Percentiles rank a stretch among this genome's conserved stretches.
Evolutionary conservation across 1,140 invertebrate species (phyloP).

Genomic region (Drosophila equinoxialis): DNA sequence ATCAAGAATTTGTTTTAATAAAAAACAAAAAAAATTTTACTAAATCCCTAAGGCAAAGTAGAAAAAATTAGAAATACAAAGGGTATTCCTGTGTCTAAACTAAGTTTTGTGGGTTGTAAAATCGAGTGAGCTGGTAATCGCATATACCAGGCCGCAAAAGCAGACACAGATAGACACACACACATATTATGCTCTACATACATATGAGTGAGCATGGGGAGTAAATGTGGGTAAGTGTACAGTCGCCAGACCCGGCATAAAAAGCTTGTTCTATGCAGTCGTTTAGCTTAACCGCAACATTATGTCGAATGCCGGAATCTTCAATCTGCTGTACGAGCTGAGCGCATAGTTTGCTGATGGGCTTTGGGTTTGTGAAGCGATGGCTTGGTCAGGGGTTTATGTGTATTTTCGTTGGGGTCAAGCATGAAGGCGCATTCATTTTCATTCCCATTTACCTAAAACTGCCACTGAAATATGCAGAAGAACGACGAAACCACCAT

Average conservation of each 20-base stretch:
- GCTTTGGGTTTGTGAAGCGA: constrained; percentile 7
- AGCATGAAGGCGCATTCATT: constrained; percentile 69
- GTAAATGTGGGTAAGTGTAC: constrained; percentile 16
- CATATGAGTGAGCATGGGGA: constrained; percentile 9
- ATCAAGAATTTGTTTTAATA: too few species aligned
- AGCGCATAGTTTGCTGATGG: constrained; percentile 45
- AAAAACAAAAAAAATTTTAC: too few species aligned
- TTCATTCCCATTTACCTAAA: constrained; percentile 45
- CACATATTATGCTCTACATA: constrained; percentile 1
- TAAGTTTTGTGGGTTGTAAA: constrained; percentile 49
- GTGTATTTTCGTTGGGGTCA: constrained; percentile 60
- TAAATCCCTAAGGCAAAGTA: neutral
- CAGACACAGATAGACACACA: constrained; percentile 49
- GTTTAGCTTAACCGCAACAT: constrained; percentile 79
- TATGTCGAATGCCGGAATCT: constrained; percentile 80
- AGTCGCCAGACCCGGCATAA: constrained; percentile 62
- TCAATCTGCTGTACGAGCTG: constrained; percentile 62
- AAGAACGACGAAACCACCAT: constrained; percentile 29
- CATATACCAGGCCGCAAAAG: constrained; percentile 67
- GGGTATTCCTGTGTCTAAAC: constrained; percentile 35
- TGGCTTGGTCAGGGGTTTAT: constrained; percentile 58
- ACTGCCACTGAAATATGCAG: constrained; percentile 73
- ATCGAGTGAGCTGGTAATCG: constrained; percentile 61
- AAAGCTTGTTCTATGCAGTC: constrained; percentile 80
- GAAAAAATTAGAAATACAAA: neutral